Conservation (phyloP, 2,888 invertebrate species). For the Cataglyphis altisquamis region DNA sequence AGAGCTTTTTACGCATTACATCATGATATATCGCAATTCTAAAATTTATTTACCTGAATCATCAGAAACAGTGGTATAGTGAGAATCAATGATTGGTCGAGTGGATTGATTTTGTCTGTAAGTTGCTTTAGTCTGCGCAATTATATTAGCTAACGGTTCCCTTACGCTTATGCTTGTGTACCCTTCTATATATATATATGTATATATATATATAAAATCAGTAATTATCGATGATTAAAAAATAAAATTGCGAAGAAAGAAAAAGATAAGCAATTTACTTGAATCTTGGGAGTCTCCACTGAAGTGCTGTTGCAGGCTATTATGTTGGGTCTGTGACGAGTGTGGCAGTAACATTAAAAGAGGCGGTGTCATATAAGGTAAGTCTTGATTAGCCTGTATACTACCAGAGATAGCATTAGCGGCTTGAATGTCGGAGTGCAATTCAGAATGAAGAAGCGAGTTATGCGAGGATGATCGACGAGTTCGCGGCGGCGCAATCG, state of each 20-base stretch:
- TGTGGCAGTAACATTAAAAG: conserved; percentile 86
- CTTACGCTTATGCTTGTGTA: conserved; percentile 97
- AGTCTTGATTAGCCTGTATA: conserved; percentile 94
- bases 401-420: conserved; percentile 95
- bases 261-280: conserved; percentile 87
- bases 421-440: conserved; percentile 90
- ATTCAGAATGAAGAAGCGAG: conserved; percentile 82
- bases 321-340: conserved; percentile 81
- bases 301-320: conserved; percentile 89
- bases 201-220: neutral
- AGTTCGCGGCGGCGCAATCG: conserved; percentile 87
- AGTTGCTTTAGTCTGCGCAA: conserved; percentile 88
- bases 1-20: neutral
- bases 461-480: conserved; percentile 87
- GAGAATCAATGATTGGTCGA: conserved; percentile 88
- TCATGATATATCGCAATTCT: neutral
- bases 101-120: conserved; percentile 83
- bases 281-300: conserved; percentile 97
- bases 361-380: conserved; percentile 96
- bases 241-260: neutral
- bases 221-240: neutral
- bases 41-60: conserved; percentile 90
- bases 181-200: conserved; percentile 89
- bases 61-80: conserved; percentile 96
- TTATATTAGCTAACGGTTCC: conserved; percentile 93